Percentiles rank a stretch among this genome's conserved stretches.
Evolutionary conservation across 2,113 vertebrate genomes (phyloP).

Genomic region (Percopsis transmontana): DNA sequence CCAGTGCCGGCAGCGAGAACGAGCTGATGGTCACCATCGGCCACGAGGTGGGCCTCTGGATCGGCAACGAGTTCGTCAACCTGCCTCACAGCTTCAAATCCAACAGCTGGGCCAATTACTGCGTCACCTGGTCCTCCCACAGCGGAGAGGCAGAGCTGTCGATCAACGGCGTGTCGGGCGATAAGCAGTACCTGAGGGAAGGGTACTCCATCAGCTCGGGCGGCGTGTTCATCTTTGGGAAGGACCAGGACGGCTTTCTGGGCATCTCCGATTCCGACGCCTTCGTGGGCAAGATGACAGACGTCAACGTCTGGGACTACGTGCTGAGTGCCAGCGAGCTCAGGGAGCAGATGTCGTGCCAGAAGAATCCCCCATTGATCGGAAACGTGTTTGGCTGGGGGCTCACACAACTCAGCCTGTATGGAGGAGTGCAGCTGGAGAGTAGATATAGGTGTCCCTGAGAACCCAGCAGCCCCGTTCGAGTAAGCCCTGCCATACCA

Average conservation of each 20-base stretch:
- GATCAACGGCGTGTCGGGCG: constrained; percentile 76
- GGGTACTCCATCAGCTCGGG: constrained; percentile 68
- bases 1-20: constrained; percentile 67
- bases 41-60: constrained; percentile 73
- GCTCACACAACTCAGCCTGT: constrained; percentile 70
- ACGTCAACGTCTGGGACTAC: constrained; percentile 81
- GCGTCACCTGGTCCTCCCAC: constrained; percentile 78
- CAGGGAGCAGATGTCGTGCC: constrained; percentile 74
- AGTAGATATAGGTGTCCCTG: constrained; percentile 77
- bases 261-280: constrained; percentile 74
- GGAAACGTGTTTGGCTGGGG: constrained; percentile 84
- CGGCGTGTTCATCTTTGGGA: constrained; percentile 78
- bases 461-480: constrained; percentile 17
- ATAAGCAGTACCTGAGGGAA: constrained; percentile 59
- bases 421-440: constrained; percentile 81
- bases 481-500: constrained; percentile 9
- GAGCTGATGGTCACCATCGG: constrained; percentile 78
- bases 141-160: constrained; percentile 69
- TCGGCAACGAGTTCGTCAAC: constrained; percentile 78
- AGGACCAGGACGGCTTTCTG: constrained; percentile 76
- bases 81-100: constrained; percentile 68
- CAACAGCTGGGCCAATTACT: constrained; percentile 79
- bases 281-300: constrained; percentile 78
- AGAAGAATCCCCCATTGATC: constrained; percentile 13
- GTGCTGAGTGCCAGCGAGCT: constrained; percentile 71